phyloP scores from a whole-genome alignment of 2,888 invertebrate genomes.

The Tinea trinotella region DNA sequence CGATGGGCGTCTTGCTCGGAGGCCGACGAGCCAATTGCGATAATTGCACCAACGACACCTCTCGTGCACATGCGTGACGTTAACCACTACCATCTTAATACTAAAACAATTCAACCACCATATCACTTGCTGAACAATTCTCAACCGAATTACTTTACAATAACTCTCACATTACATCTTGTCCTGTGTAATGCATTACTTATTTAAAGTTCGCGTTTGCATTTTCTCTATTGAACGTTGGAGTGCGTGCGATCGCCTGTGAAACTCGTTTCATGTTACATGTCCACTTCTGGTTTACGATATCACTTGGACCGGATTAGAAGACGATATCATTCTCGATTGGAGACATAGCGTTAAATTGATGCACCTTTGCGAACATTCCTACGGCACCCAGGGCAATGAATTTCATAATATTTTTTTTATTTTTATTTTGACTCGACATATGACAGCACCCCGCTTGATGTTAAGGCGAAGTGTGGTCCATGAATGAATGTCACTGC shows the following conservation, averaged over 20 bases:
- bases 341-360: conserved; percentile 57
- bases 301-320: conserved; percentile 65
- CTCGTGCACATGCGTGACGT: conserved; percentile 61
- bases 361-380: conserved; percentile 31
- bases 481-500: too few species aligned
- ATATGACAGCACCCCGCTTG: too few species aligned
- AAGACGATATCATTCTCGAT: conserved; percentile 61
- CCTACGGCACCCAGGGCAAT: not conserved
- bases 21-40: conserved; percentile 67
- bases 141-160: not conserved
- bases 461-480: too few species aligned
- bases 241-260: conserved; percentile 50
- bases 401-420: conserved; percentile 16
- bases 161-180: conserved; percentile 1
- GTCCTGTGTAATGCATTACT: not conserved
- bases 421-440: too few species aligned
- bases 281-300: conserved; percentile 66
- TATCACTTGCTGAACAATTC: conserved; percentile 15
- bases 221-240: conserved; percentile 46
- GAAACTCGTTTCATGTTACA: conserved; percentile 58
- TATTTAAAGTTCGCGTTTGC: conserved; percentile 29
- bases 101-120: conserved; percentile 38
- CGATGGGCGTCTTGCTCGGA: conserved; percentile 47
- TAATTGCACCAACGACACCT: conserved; percentile 68
- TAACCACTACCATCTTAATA: conserved; percentile 37